These are phyloP conservation scores for Apis florea DNA, from an alignment of 1,140 invertebrate genomes.

Conservation along the genomic window DNA sequence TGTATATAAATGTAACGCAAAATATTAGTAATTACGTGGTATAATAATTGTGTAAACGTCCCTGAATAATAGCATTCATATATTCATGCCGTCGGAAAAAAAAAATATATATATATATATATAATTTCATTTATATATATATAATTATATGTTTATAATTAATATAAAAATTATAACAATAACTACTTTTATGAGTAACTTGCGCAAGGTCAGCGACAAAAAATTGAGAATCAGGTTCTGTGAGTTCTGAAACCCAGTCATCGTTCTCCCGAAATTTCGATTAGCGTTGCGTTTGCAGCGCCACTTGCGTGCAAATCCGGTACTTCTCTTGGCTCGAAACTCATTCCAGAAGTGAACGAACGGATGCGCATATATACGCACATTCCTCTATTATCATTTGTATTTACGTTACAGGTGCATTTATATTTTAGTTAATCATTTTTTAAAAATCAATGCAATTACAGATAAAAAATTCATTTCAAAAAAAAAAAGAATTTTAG, in stretches of 20 bases:
- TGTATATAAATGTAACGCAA: too few species aligned
- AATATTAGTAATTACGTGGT: too few species aligned
- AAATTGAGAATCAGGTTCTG: conserved; percentile 43
- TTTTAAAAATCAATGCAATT: neutral
- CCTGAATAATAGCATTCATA: too few species aligned
- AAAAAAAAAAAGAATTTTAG: neutral
- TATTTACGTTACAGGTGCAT: conserved; percentile 12
- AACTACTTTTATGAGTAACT: conserved; percentile 6
- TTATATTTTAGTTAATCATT: conserved; percentile 3
- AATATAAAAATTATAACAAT: neutral
- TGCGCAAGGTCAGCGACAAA: conserved; percentile 63
- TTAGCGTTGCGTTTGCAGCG: neutral
- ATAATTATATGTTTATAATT: neutral
- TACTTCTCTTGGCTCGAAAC: conserved; percentile 11
- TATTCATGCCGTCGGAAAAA: too few species aligned
- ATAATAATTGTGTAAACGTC: too few species aligned
- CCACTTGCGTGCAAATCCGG: neutral
- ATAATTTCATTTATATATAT: too few species aligned
- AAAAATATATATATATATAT: too few species aligned
- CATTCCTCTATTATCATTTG: neutral
- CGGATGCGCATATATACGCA: conserved; percentile 41
- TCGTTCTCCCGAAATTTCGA: conserved; percentile 54
- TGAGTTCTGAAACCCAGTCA: conserved; percentile 52
- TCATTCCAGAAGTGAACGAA: conserved; percentile 46
- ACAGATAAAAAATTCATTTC: neutral